Evolutionary conservation across 1,140 invertebrate genomes (phyloP), one percentile per base, ranked within the genome.

Genomic region (Drosophila dunni): DNA sequence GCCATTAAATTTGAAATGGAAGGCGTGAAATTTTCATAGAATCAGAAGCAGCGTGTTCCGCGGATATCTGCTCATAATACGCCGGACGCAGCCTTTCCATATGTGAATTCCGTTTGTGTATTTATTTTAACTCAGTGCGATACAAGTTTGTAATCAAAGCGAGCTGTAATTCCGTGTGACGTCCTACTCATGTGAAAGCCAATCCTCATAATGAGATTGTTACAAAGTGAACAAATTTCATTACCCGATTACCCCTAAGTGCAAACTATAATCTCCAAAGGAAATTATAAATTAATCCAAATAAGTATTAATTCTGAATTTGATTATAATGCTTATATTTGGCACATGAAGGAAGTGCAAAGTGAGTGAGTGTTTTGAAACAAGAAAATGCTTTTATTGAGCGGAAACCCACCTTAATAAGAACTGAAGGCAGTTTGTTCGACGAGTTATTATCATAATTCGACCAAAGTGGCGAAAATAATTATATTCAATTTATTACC

Each of bases 1-100:
- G 69, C 50, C 44, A 81, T 85, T 86, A 86, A 84, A 85, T 13
- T 40, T 10, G 38, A 40, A 61, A 64, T 54, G 34, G 29, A 51
- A 89, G 69, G 82, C 66, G 84, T 80, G 84, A 88, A 80, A 77
- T 64, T 72, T 80, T 69, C 73, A 48, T 29, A 79, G 57, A 56
- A 50, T 29, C 61, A 46, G 73, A 56, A 50, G 34, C 61, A 46
- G 73, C 56, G 46, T 64, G 53, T 42, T 58, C 40, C 66, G 77
- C 76, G 84, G 69, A 88, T 71, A 78, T 78, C 73, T 58, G 76
- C 68, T 54, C 73, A 82, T 74, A 79, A 65, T 56, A 36, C 46
- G 60, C 79, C 83, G 83, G 83, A 88, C 84, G 83, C 69, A 11
- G 45, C 13, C 60, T 54, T 71, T 74, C 66, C 62, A 79, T 73